A percentile compares a stretch with the other conserved stretches of the same genome.
Conservation (phyloP, 2,113 vertebrate species). For the Podocnemis expansa region DNA sequence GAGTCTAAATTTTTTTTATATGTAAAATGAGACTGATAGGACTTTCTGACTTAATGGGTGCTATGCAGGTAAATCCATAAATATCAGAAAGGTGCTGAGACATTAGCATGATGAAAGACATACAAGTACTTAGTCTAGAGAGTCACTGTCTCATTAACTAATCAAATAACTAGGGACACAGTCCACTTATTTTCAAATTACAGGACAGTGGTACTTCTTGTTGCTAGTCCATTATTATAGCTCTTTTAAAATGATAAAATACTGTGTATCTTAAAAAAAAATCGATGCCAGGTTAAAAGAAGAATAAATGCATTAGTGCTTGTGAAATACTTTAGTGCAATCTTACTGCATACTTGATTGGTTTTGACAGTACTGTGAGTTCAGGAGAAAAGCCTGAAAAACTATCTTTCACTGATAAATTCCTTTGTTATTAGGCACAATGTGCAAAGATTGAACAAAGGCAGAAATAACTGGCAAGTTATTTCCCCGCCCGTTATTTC, state of each 20-base stretch:
- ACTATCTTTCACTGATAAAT: not conserved
- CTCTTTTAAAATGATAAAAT: slow-evolving; percentile 1
- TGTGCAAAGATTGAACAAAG: not conserved
- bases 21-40: not conserved
- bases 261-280: not conserved
- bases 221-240: not conserved
- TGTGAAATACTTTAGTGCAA: slow-evolving; percentile 11
- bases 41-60: not conserved
- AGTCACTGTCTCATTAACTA: not conserved
- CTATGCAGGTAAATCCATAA: not conserved
- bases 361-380: not conserved
- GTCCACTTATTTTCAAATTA: not conserved
- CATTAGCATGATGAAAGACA: not conserved
- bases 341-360: not conserved
- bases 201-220: not conserved
- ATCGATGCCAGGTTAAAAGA: slow-evolving; percentile 5
- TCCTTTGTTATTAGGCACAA: not conserved
- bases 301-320: not conserved
- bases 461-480: not conserved
- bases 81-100: not conserved
- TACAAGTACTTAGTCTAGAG: not conserved
- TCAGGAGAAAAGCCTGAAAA: not conserved
- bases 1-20: accelerated
- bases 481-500: not conserved
- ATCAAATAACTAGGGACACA: not conserved